Conservation (phyloP, 2,113 vertebrate genomes). For the Plecturocebus donacophilus region DNA sequence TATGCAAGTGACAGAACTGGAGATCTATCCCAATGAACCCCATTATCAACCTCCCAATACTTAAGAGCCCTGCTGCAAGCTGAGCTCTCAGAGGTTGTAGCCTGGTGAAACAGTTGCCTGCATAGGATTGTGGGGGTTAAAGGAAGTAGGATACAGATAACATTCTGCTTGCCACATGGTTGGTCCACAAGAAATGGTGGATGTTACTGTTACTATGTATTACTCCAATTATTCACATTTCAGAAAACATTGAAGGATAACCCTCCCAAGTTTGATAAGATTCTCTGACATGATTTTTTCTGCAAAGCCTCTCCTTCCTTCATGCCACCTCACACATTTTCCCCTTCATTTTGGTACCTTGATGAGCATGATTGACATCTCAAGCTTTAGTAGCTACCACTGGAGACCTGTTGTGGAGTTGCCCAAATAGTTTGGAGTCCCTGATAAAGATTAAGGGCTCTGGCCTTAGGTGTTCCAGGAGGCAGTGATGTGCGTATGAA, state of each 20-base stretch:
- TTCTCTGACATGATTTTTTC: not conserved
- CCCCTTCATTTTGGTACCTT: not conserved
- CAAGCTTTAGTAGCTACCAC: not conserved
- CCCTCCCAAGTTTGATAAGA: not conserved
- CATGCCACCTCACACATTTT: not conserved
- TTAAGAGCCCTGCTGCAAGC: not conserved
- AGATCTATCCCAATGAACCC: not conserved
- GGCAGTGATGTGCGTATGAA: constrained; percentile 48
- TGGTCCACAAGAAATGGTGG: not conserved
- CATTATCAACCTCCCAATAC: not conserved
- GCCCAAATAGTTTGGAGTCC: not conserved
- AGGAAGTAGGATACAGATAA: not conserved
- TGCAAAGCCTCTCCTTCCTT: not conserved
- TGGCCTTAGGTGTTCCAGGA: constrained; percentile 29
- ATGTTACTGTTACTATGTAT: not conserved
- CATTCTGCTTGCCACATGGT: not conserved
- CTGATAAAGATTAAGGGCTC: constrained; percentile 61
- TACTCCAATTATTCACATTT: not conserved
- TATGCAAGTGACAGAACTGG: not conserved
- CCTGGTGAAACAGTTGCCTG: not conserved
- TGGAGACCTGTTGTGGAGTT: not conserved
- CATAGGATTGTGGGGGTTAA: not conserved
- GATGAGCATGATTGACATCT: constrained; percentile 7
- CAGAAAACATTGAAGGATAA: not conserved
- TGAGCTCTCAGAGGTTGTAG: not conserved